phyloP scores from a whole-genome alignment of 1,140 invertebrate species.

The Hermetia illucens region DNA sequence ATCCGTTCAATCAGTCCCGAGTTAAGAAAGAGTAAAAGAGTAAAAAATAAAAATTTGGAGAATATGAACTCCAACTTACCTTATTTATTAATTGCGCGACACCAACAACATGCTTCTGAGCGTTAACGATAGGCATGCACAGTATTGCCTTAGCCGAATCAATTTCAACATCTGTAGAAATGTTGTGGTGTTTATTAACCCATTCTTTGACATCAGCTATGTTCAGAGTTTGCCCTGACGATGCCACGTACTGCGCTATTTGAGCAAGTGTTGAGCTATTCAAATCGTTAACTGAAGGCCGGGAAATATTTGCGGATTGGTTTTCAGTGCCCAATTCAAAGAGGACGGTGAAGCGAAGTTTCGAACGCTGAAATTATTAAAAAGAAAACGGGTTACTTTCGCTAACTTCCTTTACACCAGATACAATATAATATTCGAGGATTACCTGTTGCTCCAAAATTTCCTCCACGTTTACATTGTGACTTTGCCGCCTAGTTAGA shows the following conservation, averaged over 20 bases:
- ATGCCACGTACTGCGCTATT: conserved; percentile 68
- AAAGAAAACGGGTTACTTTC: neutral
- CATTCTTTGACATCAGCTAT: conserved; percentile 63
- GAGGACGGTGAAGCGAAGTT: conserved; percentile 58
- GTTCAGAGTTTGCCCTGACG: conserved; percentile 66
- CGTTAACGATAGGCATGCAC: conserved; percentile 86
- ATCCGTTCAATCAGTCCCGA: no score
- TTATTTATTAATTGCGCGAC: conserved; percentile 92
- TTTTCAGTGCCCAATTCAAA: conserved; percentile 56
- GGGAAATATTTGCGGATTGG: conserved; percentile 25
- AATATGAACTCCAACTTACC: no score
- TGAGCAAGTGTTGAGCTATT: conserved; percentile 45
- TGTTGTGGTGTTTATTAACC: conserved; percentile 40
- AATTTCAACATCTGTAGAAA: conserved; percentile 35
- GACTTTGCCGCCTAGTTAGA: conserved; percentile 52
- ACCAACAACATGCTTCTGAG: conserved; percentile 73
- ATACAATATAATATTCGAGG: no score
- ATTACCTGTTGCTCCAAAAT: conserved; percentile 48
- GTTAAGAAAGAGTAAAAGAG: no score
- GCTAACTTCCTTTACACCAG: no score
- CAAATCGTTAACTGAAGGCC: conserved; percentile 25
- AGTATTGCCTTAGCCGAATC: conserved; percentile 58
- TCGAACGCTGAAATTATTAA: neutral
- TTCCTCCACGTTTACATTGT: conserved; percentile 53
- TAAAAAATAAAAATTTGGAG: no score